Base-by-base conservation (phyloP, 30 jellyfish, hydroid and myxozoan genomes). In the Chrysaora quinquecirrha region DNA sequence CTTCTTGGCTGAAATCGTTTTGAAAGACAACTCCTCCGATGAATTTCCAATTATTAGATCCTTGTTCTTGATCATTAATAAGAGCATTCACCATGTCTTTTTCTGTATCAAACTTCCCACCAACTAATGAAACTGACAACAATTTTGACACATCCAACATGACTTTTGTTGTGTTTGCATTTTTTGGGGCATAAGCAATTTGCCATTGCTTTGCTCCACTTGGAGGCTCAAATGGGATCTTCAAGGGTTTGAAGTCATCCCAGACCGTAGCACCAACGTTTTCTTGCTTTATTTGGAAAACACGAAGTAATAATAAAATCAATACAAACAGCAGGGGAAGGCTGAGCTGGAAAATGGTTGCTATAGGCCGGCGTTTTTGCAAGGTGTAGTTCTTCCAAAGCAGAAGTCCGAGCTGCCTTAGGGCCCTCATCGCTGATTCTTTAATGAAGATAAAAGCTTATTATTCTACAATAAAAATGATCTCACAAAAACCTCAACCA, bases 311-410 rank as follows among this genome's bases (percentile, higher is more conserved):
- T 48, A 91, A 71, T 27, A 85, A 24, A n/a, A 85, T 69, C 21
- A 85, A 43, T 6, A 76, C 56, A 30, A 85, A 85, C 27, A 85
- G 38, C 21, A 76, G 27, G 10, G 96, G 96, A 2, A 85, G 89
- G 75, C 89, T 85, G 10, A 85, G 69, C 75, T 76, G 87, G 35
- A 85, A 85, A 23, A 65, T 14, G 9, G 96, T 74, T 64, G 96
- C 89, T 24, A 85, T 64, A 11, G 96, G 96, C 65, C 89, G 56
- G 32, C 96, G 30, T 52, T 58, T 85, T 64, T 85, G 96, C 82
- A 85, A 50, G 10, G 58, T 66, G 68, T 68, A 85, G 43, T 91
- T 91, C 78, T 91, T 91, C 98, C 98, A 91, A 61, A 84, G 48
- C 60, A 91, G 79, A 77, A 91, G 71, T 46, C 29, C 24, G 30